Evolutionary conservation across 2,113 vertebrate genomes (phyloP).

Genomic region (Etheostoma cragini): DNA sequence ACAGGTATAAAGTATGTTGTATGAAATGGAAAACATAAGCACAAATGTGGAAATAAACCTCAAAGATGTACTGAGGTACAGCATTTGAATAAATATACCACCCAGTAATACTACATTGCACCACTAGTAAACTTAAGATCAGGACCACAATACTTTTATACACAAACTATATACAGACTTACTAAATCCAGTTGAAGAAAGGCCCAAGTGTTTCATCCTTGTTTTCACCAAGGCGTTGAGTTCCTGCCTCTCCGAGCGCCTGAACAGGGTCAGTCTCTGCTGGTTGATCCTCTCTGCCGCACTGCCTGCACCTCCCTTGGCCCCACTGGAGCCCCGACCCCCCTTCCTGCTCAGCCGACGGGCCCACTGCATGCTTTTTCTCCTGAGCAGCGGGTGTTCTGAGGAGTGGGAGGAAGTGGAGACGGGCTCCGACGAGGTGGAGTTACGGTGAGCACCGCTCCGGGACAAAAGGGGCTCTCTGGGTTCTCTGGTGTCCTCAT

Average conservation of each 20-base stretch:
- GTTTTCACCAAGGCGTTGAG: conserved; percentile 86
- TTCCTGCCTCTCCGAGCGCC: conserved; percentile 87
- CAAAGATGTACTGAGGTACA: neutral
- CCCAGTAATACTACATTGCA: neutral
- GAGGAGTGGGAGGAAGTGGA: conserved; percentile 83
- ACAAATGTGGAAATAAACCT: too few species aligned
- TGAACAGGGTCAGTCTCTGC: conserved; percentile 86
- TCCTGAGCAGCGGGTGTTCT: conserved; percentile 86
- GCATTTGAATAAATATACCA: neutral
- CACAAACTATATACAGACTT: conserved; percentile 44
- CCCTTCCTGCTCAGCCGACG: conserved; percentile 86
- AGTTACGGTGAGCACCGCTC: conserved; percentile 82
- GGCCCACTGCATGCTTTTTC: conserved; percentile 90
- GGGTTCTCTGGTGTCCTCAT: conserved; percentile 86
- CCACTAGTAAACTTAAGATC: neutral
- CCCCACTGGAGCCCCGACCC: conserved; percentile 75
- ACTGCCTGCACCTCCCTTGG: conserved; percentile 81
- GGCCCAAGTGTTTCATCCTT: conserved; percentile 87
- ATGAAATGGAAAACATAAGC: too few species aligned
- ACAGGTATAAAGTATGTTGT: too few species aligned
- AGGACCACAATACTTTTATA: neutral
- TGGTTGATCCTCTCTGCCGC: conserved; percentile 86
- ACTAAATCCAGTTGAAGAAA: conserved; percentile 87
- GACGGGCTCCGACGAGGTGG: conserved; percentile 84
- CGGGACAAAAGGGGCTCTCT: conserved; percentile 84